Evolutionary conservation across 2,113 vertebrate species (phyloP).

Genomic region (Lota lota): DNA sequence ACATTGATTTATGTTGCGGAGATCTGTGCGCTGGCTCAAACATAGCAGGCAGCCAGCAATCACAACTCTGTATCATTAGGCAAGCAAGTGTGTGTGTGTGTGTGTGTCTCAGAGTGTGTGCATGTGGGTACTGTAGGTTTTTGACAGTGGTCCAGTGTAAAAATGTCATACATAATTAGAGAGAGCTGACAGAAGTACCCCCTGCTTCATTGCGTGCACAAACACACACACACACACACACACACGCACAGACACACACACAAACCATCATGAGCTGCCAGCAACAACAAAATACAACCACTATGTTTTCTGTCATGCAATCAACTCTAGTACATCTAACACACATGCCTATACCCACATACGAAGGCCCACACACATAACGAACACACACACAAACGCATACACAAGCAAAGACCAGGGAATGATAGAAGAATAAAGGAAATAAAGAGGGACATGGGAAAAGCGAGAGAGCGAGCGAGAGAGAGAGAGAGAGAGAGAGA

Average conservation of each 20-base stretch:
- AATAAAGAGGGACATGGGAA: background rate
- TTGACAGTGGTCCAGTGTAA: slow-evolving; percentile 62
- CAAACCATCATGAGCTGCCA: slow-evolving; percentile 19
- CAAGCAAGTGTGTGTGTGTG: slow-evolving; percentile 18
- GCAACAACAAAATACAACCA: slow-evolving; percentile 22
- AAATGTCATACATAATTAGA: slow-evolving; percentile 71
- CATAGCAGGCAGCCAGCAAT: slow-evolving; percentile 71
- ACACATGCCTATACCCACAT: slow-evolving; percentile 3
- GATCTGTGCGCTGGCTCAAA: slow-evolving; percentile 64
- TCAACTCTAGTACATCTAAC: slow-evolving; percentile 26
- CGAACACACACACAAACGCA: slow-evolving; percentile 1
- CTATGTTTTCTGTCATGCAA: slow-evolving; percentile 43
- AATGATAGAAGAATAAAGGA: slow-evolving; percentile 26
- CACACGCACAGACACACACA: background rate
- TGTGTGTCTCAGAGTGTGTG: slow-evolving; percentile 15
- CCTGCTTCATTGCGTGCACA: background rate
- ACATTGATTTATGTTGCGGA: slow-evolving; percentile 74
- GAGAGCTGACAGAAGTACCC: slow-evolving; percentile 58
- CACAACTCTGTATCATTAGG: slow-evolving; percentile 68
- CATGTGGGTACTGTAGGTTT: slow-evolving; percentile 34
- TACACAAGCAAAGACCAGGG: slow-evolving; percentile 36
- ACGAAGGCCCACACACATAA: background rate
- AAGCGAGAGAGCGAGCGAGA: background rate
- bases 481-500: background rate
- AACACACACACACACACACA: background rate